Conservation (phyloP, 2,888 invertebrate genomes). For the Troides aeacus region DNA sequence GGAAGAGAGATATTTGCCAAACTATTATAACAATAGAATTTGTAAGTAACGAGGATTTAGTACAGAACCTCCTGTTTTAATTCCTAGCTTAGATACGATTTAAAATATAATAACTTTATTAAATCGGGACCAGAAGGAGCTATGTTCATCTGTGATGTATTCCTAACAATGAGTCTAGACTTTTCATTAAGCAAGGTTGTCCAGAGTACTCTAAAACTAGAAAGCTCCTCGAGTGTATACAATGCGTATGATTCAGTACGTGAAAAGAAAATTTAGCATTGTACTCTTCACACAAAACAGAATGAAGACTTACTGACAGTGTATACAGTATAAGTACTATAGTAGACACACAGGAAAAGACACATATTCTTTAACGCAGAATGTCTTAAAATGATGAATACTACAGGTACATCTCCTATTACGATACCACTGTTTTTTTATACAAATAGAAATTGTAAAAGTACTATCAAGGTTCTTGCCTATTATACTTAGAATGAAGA, state of each 20-base stretch:
- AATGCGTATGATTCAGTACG: conserved; percentile 12
- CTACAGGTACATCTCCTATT: no score
- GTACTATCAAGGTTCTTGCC: no score
- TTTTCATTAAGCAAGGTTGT: conserved; percentile 46
- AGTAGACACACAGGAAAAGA: no score
- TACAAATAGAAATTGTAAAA: no score
- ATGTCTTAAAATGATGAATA: no score
- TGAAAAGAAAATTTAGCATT: conserved; percentile 10
- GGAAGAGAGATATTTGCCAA: no score
- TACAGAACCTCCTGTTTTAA: neutral
- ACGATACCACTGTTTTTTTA: no score
- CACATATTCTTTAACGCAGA: no score
- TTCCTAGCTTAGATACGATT: neutral
- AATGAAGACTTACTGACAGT: neutral
- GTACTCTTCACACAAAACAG: conserved; percentile 7
- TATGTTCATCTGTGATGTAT: conserved; percentile 3
- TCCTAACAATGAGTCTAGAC: conserved; percentile 57
- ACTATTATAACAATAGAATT: neutral
- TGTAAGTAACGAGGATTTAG: neutral
- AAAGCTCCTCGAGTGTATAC: conserved; percentile 18
- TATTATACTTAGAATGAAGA: no score
- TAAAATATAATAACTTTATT: neutral
- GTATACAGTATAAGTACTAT: neutral
- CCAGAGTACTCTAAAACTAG: conserved; percentile 6
- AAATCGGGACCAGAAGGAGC: neutral